Percentiles rank a stretch among this genome's conserved stretches.
phyloP scores from a whole-genome alignment of 2,113 vertebrate species.

The Spermophilus dauricus region DNA sequence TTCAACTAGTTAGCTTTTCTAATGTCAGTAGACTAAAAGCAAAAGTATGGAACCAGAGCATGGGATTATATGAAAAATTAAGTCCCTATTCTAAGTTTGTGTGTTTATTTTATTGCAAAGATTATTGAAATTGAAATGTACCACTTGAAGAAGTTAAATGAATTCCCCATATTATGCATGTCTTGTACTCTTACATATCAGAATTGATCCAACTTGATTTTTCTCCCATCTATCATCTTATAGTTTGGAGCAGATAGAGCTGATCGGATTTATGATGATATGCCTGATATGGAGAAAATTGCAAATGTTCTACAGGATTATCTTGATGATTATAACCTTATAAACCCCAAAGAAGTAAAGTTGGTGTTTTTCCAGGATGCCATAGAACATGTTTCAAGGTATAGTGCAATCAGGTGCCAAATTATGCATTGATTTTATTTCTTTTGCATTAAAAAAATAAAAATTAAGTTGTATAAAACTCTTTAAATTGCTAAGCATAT shows the following conservation, averaged over 20 bases:
- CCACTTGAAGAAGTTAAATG: neutral
- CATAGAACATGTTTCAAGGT: conserved; percentile 94
- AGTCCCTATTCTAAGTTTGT: neutral
- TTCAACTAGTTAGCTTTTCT: conserved; percentile 22
- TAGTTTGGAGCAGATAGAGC: conserved; percentile 88
- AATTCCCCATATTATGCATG: conserved; percentile 5
- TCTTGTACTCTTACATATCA: neutral
- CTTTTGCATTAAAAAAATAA: conserved; percentile 21
- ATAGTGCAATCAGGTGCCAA: neutral
- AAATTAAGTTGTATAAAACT: neutral
- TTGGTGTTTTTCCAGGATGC: conserved; percentile 95
- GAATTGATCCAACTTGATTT: neutral
- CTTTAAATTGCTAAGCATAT: neutral
- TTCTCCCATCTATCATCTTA: conserved; percentile 55
- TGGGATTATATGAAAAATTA: neutral
- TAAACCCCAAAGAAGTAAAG: conserved; percentile 92
- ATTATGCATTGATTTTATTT: neutral
- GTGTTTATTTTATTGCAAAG: conserved; percentile 24
- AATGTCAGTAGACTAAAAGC: conserved; percentile 1
- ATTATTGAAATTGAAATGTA: neutral
- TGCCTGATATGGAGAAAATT: conserved; percentile 90
- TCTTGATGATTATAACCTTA: conserved; percentile 92
- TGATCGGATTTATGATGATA: conserved; percentile 90
- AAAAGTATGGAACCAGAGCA: conserved; percentile 6
- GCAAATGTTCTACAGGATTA: conserved; percentile 92